Percentiles rank a stretch among this genome's conserved stretches.
Conservation (phyloP, 2,888 invertebrate genomes). For the Philaethria dido region DNA sequence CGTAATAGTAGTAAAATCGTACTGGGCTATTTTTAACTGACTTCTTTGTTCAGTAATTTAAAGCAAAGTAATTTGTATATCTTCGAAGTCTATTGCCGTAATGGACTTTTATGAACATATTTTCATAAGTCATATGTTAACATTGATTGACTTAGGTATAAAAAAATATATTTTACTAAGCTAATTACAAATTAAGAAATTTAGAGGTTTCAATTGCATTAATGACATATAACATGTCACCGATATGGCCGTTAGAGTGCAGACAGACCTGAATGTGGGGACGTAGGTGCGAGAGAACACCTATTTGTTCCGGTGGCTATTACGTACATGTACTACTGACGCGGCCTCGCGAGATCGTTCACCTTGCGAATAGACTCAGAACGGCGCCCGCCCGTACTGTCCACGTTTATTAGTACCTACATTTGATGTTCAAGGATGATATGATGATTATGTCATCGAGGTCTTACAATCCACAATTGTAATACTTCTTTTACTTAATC, state of each 20-base stretch:
- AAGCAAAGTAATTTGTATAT: not conserved
- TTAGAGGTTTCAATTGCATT: constrained; percentile 6
- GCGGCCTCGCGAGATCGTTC: constrained; percentile 77
- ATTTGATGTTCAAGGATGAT: constrained; percentile 71
- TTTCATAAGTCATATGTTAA: not conserved
- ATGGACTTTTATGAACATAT: not conserved
- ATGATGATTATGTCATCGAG: constrained; percentile 65
- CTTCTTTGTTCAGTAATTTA: too few species aligned
- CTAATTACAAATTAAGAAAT: not conserved
- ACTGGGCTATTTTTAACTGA: constrained; percentile 70
- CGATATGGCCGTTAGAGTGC: constrained; percentile 42
- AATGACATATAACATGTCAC: constrained; percentile 47
- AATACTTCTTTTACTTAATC: not conserved
- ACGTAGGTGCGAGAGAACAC: constrained; percentile 43
- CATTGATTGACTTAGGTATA: too few species aligned
- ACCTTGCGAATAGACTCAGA: constrained; percentile 69
- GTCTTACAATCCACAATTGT: constrained; percentile 30
- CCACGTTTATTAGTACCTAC: constrained; percentile 59
- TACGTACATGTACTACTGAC: constrained; percentile 45
- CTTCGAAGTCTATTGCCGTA: not conserved
- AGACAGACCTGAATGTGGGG: constrained; percentile 32
- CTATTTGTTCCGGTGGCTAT: constrained; percentile 53
- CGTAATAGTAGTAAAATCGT: constrained; percentile 60
- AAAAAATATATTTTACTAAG: not conserved
- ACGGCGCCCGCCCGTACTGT: constrained; percentile 54